These are phyloP conservation scores for Mergus octosetaceus DNA, from an alignment of 2,797 vertebrate genomes.

Conservation along the genomic window DNA sequence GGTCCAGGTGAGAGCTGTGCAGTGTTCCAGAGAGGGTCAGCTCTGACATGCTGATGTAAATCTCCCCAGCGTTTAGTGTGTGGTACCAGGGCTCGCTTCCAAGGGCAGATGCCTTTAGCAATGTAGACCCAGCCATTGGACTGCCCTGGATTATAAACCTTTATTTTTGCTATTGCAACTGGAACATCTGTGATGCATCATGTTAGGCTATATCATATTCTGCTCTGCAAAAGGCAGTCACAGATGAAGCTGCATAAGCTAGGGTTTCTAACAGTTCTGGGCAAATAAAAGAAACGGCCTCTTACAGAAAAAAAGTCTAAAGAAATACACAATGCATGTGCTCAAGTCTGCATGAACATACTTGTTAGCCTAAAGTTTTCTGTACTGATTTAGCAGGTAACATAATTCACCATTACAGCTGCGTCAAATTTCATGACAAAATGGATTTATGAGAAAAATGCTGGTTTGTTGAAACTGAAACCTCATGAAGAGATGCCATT, in stretches of 20 bases:
- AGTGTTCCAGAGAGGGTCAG: rapidly evolving
- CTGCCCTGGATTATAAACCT: not conserved
- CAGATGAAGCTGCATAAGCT: not conserved
- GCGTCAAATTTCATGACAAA: not conserved
- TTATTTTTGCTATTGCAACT: not conserved
- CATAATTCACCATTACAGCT: rapidly evolving
- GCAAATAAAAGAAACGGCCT: not conserved
- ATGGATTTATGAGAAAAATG: not conserved
- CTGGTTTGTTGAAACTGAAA: not conserved
- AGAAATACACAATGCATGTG: not conserved
- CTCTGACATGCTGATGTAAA: not conserved
- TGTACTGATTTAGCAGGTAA: not conserved
- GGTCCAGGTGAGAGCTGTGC: not conserved
- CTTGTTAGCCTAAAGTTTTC: not conserved
- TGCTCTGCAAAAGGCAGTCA: not conserved
- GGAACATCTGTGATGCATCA: not conserved
- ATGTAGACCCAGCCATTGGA: not conserved
- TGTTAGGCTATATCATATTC: not conserved
- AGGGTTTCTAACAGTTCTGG: not conserved
- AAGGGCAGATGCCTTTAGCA: not conserved
- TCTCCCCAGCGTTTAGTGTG: rapidly evolving
- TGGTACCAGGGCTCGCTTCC: not conserved
- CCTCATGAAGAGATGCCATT: rapidly evolving
- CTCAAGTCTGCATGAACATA: not conserved
- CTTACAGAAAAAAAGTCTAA: not conserved